A percentile compares a stretch with the other conserved stretches of the same genome.
phyloP scores from a whole-genome alignment of 2,113 vertebrate species.

The Acrocephalus kingi region DNA sequence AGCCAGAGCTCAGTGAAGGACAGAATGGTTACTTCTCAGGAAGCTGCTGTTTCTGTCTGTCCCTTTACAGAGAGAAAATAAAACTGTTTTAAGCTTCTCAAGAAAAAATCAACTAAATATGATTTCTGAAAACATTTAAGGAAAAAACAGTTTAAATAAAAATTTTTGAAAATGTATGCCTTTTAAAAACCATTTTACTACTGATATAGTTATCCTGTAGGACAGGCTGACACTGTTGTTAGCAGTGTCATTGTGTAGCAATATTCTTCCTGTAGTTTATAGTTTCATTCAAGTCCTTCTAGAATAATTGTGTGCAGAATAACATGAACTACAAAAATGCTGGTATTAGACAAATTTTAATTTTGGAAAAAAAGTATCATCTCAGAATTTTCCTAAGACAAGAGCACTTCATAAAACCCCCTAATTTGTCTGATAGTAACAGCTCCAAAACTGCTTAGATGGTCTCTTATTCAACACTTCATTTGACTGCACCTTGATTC shows the following conservation, averaged over 20 bases:
- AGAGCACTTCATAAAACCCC: neutral
- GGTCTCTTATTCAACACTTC: neutral
- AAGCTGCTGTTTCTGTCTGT: neutral
- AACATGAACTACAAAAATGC: neutral
- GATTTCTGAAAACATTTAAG: neutral
- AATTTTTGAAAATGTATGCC: neutral
- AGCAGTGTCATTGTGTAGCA: neutral
- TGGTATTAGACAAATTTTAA: neutral
- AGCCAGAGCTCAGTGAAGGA: neutral
- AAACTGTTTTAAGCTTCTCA: neutral
- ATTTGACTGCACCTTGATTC: neutral
- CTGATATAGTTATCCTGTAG: neutral
- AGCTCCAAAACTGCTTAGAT: neutral
- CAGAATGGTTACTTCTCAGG: neutral
- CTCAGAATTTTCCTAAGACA: neutral
- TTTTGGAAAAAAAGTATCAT: neutral
- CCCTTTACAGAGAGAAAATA: neutral
- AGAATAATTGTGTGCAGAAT: neutral
- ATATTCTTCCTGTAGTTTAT: neutral
- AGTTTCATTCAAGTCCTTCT: neutral
- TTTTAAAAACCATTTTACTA: neutral
- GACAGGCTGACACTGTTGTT: neutral
- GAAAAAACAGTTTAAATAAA: neutral
- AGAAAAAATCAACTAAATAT: neutral
- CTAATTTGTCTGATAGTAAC: neutral